Evolutionary conservation across 2,888 invertebrate genomes (phyloP), one percentile per base, ranked within the genome.

Genomic region (Aphidius colemani): DNA sequence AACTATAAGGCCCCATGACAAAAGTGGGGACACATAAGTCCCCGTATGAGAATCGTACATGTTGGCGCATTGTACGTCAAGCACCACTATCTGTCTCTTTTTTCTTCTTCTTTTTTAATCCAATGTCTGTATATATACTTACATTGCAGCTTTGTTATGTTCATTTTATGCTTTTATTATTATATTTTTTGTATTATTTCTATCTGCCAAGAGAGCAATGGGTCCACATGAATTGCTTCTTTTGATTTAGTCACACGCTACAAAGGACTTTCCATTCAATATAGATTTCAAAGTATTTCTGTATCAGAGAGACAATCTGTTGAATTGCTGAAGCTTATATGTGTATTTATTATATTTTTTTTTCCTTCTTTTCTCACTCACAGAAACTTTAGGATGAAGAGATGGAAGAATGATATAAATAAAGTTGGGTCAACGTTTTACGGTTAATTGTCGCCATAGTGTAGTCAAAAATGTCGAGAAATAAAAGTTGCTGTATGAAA

Each of bases 401-500:
- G 11, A 40, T 18, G 13, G 18, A 45, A 69, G 65, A 65, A 68
- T 67, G 65, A 71, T 71, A 75, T 75, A 77, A 77, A 76, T 73
- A 71, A 53, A 30, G 45, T 64, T 45, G 70, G 69, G 59, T 59
- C 63, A 72, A 74, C 75, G 67, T 75, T 78, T 75, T 75, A 76
- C 76, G 74, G 76, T 78, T 79, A 80, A 80, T 79, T 79, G 79
- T 79, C 77, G 72, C 75, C 72, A 70, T 70, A 71, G 58, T 70
- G 71, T 65, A 67, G 60, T 62, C 70, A 69, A 69, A 67, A 66
- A 67, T 57, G 67, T 69, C 40, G 55, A 30, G 2, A 30, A 30
- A 30, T 30, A 30, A 30, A 30, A 30, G 0, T 46, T 57, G 46
- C 46, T 45, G 30, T 46, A 10, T 30, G 46, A 46, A 39, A 7